A percentile compares a stretch with the other conserved stretches of the same genome.
phyloP scores from a whole-genome alignment of 2,797 vertebrate genomes.

The Cyclura pinguis region DNA sequence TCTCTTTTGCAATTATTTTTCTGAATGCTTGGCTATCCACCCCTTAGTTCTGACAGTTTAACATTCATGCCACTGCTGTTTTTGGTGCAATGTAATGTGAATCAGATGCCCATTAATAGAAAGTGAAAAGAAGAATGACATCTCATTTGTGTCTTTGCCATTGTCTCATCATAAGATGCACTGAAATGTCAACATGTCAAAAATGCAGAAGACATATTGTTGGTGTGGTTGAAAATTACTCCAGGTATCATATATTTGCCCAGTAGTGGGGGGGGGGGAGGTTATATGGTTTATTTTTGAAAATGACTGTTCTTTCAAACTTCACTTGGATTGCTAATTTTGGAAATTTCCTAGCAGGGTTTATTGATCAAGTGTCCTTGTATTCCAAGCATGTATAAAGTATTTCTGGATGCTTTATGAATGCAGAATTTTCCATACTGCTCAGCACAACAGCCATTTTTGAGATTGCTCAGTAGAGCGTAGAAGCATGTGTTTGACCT shows the following conservation, averaged over 20 bases:
- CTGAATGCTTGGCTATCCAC: conserved; percentile 77
- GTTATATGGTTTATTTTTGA: conserved; percentile 7
- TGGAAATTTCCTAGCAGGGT: conserved; percentile 63
- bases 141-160: conserved; percentile 60
- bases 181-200: conserved; percentile 60
- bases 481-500: conserved; percentile 33
- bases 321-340: conserved; percentile 67
- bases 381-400: conserved; percentile 59
- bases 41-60: conserved; percentile 75
- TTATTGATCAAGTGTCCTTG: conserved; percentile 48
- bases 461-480: conserved; percentile 17
- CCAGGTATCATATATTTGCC: conserved; percentile 20
- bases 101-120: conserved; percentile 63
- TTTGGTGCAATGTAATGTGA: conserved; percentile 69
- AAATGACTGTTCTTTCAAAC: conserved; percentile 45
- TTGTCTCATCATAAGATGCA: conserved; percentile 50
- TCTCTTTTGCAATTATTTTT: conserved; percentile 69
- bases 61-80: conserved; percentile 74
- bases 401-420: conserved; percentile 55
- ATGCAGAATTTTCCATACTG: conserved; percentile 42
- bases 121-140: conserved; percentile 59
- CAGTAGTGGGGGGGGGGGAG: too few relatives aligned
- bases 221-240: conserved; percentile 47
- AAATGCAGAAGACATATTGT: conserved; percentile 60
- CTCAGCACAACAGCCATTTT: conserved; percentile 49